Evolutionary conservation across 2,797 vertebrate genomes (phyloP).

Genomic region (Platyrinchus mystaceus): DNA sequence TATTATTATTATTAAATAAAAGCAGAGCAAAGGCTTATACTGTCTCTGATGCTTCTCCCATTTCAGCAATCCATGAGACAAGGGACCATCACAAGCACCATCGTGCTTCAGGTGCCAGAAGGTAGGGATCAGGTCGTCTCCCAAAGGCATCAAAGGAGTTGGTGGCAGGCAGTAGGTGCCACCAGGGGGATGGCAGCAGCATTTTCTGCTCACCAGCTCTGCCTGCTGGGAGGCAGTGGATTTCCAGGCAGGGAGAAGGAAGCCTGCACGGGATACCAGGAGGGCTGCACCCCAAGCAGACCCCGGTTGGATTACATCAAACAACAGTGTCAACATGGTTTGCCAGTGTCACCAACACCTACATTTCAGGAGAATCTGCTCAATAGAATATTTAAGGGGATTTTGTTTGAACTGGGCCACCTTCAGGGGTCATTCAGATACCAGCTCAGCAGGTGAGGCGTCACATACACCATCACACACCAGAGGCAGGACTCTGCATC

Average conservation of each 20-base stretch:
- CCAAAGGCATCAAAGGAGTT: neutral
- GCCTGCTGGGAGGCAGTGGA: neutral
- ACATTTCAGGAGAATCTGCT: neutral
- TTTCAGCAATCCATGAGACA: neutral
- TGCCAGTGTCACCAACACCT: neutral
- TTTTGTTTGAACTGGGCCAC: neutral
- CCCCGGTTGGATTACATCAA: rapidly evolving
- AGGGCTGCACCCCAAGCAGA: neutral
- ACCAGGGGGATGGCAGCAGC: neutral
- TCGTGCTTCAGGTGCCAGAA: rapidly evolving
- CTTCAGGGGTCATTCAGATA: neutral
- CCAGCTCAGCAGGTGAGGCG: neutral
- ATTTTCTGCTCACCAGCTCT: neutral
- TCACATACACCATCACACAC: neutral
- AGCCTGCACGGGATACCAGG: neutral
- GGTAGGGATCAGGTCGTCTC: neutral
- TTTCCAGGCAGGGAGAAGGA: neutral
- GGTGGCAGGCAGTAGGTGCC: neutral
- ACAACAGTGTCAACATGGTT: rapidly evolving
- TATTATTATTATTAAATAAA: neutral
- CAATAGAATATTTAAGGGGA: neutral
- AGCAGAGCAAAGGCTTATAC: neutral
- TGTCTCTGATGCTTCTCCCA: neutral
- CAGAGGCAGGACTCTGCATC: neutral
- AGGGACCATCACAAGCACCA: neutral